phyloP scores from a whole-genome alignment of 2,888 invertebrate genomes.

The Polyommatus icarus region DNA sequence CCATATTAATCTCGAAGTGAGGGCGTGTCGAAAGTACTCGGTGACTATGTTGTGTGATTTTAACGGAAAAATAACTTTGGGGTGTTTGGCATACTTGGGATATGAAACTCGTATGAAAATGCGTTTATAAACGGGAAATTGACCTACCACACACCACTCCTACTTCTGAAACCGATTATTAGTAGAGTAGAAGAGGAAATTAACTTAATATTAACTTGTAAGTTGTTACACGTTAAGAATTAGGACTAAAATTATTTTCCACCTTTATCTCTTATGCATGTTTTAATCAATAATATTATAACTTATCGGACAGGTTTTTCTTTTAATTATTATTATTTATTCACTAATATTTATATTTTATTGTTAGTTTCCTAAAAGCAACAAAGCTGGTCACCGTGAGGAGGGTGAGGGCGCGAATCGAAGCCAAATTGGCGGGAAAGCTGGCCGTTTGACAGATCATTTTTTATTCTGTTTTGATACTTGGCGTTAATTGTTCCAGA shows the following conservation, averaged over 20 bases:
- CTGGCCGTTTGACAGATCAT: constrained; percentile 72
- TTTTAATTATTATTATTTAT: too few relatives aligned
- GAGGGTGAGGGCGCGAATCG: constrained; percentile 60
- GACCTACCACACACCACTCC: too few relatives aligned
- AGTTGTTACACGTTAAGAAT: not conserved
- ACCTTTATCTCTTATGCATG: too few relatives aligned
- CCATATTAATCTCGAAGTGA: constrained; percentile 73
- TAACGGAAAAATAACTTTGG: constrained; percentile 5
- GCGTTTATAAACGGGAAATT: too few relatives aligned
- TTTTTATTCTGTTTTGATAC: constrained; percentile 73
- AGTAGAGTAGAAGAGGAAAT: not conserved
- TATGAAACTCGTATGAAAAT: not conserved
- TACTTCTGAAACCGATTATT: not conserved
- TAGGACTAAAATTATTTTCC: too few relatives aligned
- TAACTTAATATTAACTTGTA: not conserved
- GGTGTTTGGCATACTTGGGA: constrained; percentile 13
- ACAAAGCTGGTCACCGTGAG: constrained; percentile 53
- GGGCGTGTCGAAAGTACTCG: constrained; percentile 65
- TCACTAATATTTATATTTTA: too few relatives aligned
- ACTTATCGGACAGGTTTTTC: too few relatives aligned
- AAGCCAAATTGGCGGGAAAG: constrained; percentile 74
- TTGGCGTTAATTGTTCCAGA: constrained; percentile 64
- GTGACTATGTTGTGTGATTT: constrained; percentile 46
- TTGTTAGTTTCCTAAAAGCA: not conserved
- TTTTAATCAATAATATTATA: too few relatives aligned